Evolutionary conservation across 2,888 invertebrate genomes (phyloP).

Genomic region (Acleris sparsana): DNA sequence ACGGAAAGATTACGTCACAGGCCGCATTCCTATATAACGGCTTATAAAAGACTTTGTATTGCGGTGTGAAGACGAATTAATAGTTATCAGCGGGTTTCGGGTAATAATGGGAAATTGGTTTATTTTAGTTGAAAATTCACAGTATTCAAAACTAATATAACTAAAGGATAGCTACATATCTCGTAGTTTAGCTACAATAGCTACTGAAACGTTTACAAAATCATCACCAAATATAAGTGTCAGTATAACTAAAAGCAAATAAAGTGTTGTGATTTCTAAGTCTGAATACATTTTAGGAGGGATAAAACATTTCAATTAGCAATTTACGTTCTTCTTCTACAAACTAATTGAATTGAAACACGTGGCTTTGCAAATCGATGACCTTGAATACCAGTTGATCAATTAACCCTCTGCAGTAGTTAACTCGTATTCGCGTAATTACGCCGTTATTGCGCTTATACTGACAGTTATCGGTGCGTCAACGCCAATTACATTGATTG

Average conservation of each 20-base stretch:
- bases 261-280: too few relatives aligned
- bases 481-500: too few relatives aligned
- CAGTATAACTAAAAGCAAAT: too few relatives aligned
- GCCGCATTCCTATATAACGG: conserved; percentile 30
- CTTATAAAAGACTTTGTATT: conserved; percentile 5
- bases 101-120: neutral
- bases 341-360: too few relatives aligned
- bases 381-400: neutral
- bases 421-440: neutral
- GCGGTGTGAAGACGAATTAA: neutral
- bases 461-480: neutral
- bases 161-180: too few relatives aligned
- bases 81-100: neutral
- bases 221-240: too few relatives aligned
- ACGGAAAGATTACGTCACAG: conserved; percentile 51
- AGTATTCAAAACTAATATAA: too few relatives aligned
- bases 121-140: too few relatives aligned
- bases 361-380: neutral
- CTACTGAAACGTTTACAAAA: too few relatives aligned
- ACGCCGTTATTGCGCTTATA: neutral
- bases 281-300: too few relatives aligned
- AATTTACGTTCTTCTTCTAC: neutral
- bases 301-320: neutral
- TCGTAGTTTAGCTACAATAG: too few relatives aligned
- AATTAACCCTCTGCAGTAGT: neutral